Conservation (phyloP, 2,888 invertebrate species). For the Ptycholaimellus sp. region DNA sequence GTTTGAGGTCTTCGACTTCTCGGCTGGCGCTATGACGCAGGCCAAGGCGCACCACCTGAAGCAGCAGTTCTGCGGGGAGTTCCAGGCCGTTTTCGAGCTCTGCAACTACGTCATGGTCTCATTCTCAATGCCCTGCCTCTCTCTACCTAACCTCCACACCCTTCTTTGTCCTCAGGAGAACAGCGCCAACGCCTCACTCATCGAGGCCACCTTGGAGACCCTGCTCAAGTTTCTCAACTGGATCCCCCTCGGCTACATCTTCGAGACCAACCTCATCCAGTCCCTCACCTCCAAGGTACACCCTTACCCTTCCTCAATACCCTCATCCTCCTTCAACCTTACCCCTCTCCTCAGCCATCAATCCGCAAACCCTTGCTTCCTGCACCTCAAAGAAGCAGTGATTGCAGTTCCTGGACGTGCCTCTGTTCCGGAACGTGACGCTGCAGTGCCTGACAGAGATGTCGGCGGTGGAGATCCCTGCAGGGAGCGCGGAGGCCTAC, state of each 20-base stretch:
- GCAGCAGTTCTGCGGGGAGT: slow-evolving; percentile 96
- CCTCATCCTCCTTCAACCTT: too few relatives aligned
- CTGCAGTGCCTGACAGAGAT: slow-evolving; percentile 95
- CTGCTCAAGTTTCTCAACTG: slow-evolving; percentile 85
- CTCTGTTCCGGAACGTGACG: slow-evolving; percentile 88
- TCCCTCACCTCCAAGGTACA: slow-evolving; percentile 66
- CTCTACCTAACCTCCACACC: not conserved
- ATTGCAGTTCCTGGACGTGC: slow-evolving; percentile 67
- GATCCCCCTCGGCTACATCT: slow-evolving; percentile 99
- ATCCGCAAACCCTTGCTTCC: too few relatives aligned
- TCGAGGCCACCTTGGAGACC: slow-evolving; percentile 83
- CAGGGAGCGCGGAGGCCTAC: slow-evolving; percentile 39
- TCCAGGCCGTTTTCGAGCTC: slow-evolving; percentile 86
- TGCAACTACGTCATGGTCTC: slow-evolving; percentile 74
- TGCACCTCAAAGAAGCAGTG: too few relatives aligned
- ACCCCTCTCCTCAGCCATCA: too few relatives aligned
- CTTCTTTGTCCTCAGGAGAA: slow-evolving; percentile 41
- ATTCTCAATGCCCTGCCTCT: not conserved
- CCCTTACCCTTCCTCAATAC: slow-evolving; percentile 5
- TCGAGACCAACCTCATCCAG: slow-evolving; percentile 84
- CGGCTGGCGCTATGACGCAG: slow-evolving; percentile 88
- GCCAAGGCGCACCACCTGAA: slow-evolving; percentile 96
- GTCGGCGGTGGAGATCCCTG: slow-evolving; percentile 30
- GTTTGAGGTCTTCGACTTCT: slow-evolving; percentile 85
- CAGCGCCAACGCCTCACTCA: slow-evolving; percentile 82